Evolutionary conservation across 1,140 invertebrate genomes (phyloP).

Genomic region (Wiebesia pumilae): DNA sequence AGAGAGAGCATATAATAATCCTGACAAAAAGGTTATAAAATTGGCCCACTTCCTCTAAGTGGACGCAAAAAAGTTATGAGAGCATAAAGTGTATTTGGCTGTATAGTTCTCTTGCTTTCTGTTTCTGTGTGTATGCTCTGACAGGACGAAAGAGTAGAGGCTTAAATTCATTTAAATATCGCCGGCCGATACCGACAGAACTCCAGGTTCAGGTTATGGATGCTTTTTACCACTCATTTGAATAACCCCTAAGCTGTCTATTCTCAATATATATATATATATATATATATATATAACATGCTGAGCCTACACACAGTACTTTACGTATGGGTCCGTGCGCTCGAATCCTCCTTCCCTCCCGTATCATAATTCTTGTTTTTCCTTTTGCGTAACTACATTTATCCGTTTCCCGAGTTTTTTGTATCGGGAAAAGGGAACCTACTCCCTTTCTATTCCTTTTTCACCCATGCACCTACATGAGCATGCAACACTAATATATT

Average conservation of each 20-base stretch:
- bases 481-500: background rate
- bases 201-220: constrained; percentile 62
- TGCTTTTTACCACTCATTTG: constrained; percentile 71
- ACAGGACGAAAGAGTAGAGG: constrained; percentile 51
- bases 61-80: constrained; percentile 46
- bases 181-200: constrained; percentile 55
- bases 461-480: background rate
- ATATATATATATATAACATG: background rate
- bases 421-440: background rate
- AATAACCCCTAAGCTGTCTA: constrained; percentile 66
- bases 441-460: constrained; percentile 12
- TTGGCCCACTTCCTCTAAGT: constrained; percentile 15
- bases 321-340: background rate
- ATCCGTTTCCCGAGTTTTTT: constrained; percentile 18
- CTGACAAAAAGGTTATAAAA: too few relatives aligned
- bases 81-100: constrained; percentile 50
- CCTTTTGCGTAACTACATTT: background rate
- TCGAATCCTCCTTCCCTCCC: background rate
- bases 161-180: constrained; percentile 70
- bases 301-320: constrained; percentile 9
- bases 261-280: constrained; percentile 27
- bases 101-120: constrained; percentile 46
- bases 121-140: constrained; percentile 41
- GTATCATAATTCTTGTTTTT: background rate
- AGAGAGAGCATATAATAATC: constrained; percentile 51